A percentile compares a stretch with the other conserved stretches of the same genome.
Evolutionary conservation across 1,140 invertebrate genomes (phyloP).

Genomic region (Cataglyphis hispanica): DNA sequence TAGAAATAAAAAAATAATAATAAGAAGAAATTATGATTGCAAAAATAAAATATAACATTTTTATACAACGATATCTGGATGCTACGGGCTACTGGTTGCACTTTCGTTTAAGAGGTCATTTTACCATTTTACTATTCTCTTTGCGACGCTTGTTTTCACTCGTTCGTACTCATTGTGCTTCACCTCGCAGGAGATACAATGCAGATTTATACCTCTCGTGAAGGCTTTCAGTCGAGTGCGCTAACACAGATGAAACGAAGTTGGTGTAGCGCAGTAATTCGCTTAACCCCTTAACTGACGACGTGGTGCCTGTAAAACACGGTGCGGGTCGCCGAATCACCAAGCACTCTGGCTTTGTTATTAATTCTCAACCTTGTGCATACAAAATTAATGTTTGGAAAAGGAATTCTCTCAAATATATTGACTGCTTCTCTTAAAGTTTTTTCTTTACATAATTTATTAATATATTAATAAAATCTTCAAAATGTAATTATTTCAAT

Average conservation of each 20-base stretch:
- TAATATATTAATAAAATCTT: background rate
- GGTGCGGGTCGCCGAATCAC: conserved; percentile 55
- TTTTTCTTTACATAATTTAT: no score
- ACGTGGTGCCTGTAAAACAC: conserved; percentile 60
- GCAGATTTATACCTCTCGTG: conserved; percentile 60
- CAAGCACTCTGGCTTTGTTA: conserved; percentile 55
- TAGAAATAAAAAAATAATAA: background rate
- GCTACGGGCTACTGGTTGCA: background rate
- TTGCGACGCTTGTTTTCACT: conserved; percentile 50
- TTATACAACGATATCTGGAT: background rate
- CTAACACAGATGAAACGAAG: conserved; percentile 60
- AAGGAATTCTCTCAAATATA: conserved; percentile 23
- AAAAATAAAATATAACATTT: background rate
- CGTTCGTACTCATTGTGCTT: conserved; percentile 48
- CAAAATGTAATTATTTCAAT: background rate
- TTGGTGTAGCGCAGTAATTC: conserved; percentile 55
- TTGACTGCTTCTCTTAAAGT: conserved; percentile 10
- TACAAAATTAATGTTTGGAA: conserved; percentile 37
- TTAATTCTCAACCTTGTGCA: conserved; percentile 58
- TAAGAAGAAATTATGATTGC: background rate
- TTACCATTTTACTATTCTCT: conserved; percentile 24
- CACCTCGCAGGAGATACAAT: conserved; percentile 48
- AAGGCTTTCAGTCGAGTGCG: conserved; percentile 51
- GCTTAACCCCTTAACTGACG: conserved; percentile 63
- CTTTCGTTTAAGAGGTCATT: conserved; percentile 37